Evolutionary conservation across 2,113 vertebrate species (phyloP).

Genomic region (Xiphophorus maculatus): DNA sequence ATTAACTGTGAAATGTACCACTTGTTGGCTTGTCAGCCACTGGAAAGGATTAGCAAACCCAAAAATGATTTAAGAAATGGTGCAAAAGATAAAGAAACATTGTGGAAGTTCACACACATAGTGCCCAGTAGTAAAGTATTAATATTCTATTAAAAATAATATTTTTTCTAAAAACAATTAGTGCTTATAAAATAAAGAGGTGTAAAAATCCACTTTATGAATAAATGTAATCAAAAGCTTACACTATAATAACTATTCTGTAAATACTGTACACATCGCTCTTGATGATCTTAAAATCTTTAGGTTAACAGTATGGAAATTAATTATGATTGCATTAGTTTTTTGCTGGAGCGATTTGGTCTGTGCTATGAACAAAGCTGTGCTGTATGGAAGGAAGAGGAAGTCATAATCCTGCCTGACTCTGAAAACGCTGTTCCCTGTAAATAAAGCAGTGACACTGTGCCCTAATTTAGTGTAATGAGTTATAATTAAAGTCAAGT

Average conservation of each 20-base stretch:
- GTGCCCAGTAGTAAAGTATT: no score
- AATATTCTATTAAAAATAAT: no score
- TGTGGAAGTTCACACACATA: no score
- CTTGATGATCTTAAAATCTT: no score
- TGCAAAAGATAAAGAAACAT: neutral
- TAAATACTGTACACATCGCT: no score
- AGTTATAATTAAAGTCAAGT: slow-evolving; percentile 10
- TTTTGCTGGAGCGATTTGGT: slow-evolving; percentile 11
- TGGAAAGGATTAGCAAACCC: neutral
- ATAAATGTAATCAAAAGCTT: no score
- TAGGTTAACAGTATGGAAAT: neutral
- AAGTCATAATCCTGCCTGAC: slow-evolving; percentile 11
- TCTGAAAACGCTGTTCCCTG: slow-evolving; percentile 17
- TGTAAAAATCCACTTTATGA: no score
- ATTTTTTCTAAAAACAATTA: no score
- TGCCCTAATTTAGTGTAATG: slow-evolving; percentile 2
- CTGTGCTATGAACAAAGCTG: slow-evolving; percentile 34
- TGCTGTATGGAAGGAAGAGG: slow-evolving; percentile 25
- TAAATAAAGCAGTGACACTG: slow-evolving; percentile 18
- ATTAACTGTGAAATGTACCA: neutral
- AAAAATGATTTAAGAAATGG: neutral
- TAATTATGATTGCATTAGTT: neutral
- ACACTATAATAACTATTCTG: no score
- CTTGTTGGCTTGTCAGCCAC: neutral
- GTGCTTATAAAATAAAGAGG: no score